Conservation (phyloP, 2,797 vertebrate genomes). For the Cirrhinus molitorella region DNA sequence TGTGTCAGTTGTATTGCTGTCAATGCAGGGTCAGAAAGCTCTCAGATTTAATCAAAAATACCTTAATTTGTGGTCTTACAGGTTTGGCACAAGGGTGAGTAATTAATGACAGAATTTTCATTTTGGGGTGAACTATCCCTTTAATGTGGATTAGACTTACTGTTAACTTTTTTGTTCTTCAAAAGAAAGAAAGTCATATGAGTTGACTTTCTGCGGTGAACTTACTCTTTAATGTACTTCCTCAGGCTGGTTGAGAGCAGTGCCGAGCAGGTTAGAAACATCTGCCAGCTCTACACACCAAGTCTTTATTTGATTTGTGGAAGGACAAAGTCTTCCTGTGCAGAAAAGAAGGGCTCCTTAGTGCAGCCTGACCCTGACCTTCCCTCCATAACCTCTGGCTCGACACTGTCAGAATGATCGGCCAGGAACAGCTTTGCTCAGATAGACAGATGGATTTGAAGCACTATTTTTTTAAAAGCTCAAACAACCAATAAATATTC, state of each 20-base stretch:
- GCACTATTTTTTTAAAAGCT: background rate
- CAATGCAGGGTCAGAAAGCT: too few species aligned
- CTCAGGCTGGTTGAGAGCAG: background rate
- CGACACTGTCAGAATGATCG: slow-evolving; percentile 33
- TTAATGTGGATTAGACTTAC: too few species aligned
- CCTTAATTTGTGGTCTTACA: too few species aligned
- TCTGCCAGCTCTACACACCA: slow-evolving; percentile 41
- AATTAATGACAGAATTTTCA: too few species aligned
- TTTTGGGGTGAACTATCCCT: too few species aligned
- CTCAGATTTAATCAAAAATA: too few species aligned
- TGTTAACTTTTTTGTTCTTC: background rate
- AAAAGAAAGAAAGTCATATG: background rate
- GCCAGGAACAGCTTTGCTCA: slow-evolving; percentile 77
- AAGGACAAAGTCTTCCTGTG: slow-evolving; percentile 76
- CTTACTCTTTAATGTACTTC: background rate
- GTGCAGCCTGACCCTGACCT: slow-evolving; percentile 78
- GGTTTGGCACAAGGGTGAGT: too few species aligned
- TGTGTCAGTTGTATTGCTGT: too few species aligned
- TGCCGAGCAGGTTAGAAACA: background rate
- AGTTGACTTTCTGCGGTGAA: background rate
- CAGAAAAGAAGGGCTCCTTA: slow-evolving; percentile 84
- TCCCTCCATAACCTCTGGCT: slow-evolving; percentile 75
- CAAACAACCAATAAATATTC: background rate
- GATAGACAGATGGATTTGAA: slow-evolving; percentile 61
- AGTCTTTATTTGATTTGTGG: slow-evolving; percentile 83